Evolutionary conservation across 2,113 vertebrate species (phyloP).

Genomic region (Bufo bufo): DNA sequence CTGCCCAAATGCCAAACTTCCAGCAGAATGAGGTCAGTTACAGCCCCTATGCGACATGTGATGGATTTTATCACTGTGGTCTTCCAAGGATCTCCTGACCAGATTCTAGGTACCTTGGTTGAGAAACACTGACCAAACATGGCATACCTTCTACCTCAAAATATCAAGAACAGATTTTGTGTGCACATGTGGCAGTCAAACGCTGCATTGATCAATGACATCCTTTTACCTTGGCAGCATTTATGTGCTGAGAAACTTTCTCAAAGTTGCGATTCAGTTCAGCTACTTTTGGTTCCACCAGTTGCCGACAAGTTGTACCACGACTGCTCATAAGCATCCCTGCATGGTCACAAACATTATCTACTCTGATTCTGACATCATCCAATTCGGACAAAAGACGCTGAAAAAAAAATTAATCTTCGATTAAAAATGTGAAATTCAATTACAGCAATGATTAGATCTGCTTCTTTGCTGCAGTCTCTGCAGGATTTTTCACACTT

Average conservation of each 20-base stretch:
- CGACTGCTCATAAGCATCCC: constrained; percentile 86
- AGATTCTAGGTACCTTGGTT: not conserved
- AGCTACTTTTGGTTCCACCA: constrained; percentile 90
- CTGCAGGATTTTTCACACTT: not conserved
- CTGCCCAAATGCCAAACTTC: not conserved
- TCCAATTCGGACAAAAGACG: constrained; percentile 84
- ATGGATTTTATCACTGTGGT: not conserved
- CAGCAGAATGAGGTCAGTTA: not conserved
- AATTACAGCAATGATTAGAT: not conserved
- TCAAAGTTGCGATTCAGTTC: constrained; percentile 93
- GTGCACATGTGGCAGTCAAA: not conserved
- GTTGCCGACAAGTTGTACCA: constrained; percentile 81
- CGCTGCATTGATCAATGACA: not conserved
- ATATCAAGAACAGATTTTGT: not conserved
- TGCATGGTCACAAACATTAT: constrained; percentile 87
- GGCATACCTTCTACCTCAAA: too few species aligned
- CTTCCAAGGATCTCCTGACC: not conserved
- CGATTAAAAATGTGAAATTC: not conserved
- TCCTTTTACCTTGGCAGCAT: constrained; percentile 78
- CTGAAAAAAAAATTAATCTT: constrained; percentile 66
- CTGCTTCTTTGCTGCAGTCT: not conserved
- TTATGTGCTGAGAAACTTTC: constrained; percentile 94
- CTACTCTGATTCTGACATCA: constrained; percentile 83
- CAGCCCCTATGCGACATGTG: too few species aligned
- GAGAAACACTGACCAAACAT: too few species aligned